These are phyloP conservation scores for Phyto melanocephala DNA, from an alignment of 2,888 invertebrate species.

Conservation along the genomic window DNA sequence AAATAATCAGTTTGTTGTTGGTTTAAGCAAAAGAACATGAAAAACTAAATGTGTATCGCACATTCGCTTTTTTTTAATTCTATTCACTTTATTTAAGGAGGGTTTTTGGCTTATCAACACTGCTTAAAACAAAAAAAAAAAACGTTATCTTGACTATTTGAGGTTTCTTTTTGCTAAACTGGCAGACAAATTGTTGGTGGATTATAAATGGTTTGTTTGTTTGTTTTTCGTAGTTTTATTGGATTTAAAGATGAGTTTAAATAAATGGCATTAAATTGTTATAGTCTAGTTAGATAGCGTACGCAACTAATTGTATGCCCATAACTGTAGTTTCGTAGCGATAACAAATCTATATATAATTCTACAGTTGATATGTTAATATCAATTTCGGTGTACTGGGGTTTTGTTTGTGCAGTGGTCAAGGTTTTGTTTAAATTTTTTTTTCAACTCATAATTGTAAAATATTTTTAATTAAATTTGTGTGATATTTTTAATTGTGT, in stretches of 20 bases:
- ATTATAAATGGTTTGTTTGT: slow-evolving; percentile 22
- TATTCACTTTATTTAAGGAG: neutral
- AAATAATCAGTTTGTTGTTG: slow-evolving; percentile 48
- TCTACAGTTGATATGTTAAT: neutral
- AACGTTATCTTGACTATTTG: slow-evolving; percentile 35
- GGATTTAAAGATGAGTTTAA: neutral
- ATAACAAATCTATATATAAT: neutral
- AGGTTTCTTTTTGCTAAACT: slow-evolving; percentile 23
- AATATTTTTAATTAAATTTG: neutral
- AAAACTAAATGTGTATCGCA: neutral
- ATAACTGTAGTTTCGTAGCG: neutral
- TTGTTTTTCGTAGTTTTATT: neutral
- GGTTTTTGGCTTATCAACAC: slow-evolving; percentile 49
- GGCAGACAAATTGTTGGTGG: slow-evolving; percentile 40
- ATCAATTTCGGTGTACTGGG: neutral
- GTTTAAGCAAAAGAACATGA: neutral
- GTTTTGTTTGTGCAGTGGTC: neutral
- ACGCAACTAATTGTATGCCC: neutral
- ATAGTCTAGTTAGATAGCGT: neutral
- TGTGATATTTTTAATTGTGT: too few species aligned
- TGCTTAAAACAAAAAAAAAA: slow-evolving; percentile 12
- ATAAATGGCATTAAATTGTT: neutral
- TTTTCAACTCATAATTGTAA: neutral
- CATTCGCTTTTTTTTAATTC: neutral
- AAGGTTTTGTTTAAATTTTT: neutral